phyloP scores from a whole-genome alignment of 2,888 invertebrate genomes.

The Craniophora ligustri region DNA sequence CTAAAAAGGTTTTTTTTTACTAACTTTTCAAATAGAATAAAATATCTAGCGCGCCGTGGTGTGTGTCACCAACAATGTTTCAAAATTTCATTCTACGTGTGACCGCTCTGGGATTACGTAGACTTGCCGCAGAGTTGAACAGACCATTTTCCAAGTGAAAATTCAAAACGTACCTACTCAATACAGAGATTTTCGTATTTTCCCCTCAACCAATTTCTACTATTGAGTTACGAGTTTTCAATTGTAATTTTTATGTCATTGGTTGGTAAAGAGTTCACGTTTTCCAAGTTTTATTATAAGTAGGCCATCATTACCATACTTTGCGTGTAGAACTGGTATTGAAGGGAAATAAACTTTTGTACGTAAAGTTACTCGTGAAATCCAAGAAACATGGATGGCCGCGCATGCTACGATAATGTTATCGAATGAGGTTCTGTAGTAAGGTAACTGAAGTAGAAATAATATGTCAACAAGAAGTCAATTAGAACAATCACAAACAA shows the following conservation, averaged over 20 bases:
- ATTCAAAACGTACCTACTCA: slow-evolving; percentile 35
- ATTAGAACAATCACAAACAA: background rate
- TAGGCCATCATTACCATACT: slow-evolving; percentile 42
- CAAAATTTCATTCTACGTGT: slow-evolving; percentile 50
- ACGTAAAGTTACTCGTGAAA: slow-evolving; percentile 1
- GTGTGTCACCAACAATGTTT: slow-evolving; percentile 45
- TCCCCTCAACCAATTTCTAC: slow-evolving; percentile 29
- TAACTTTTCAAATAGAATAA: slow-evolving; percentile 25
- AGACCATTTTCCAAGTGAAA: slow-evolving; percentile 25
- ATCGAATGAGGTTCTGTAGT: background rate
- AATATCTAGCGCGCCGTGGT: slow-evolving; percentile 26
- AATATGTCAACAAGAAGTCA: background rate
- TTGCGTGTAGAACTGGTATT: slow-evolving; percentile 20
- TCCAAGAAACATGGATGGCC: slow-evolving; percentile 1
- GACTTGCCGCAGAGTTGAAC: slow-evolving; percentile 12
- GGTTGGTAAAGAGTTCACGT: slow-evolving; percentile 28
- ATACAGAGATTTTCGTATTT: slow-evolving; percentile 37
- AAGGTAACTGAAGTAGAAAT: background rate
- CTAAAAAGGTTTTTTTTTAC: slow-evolving; percentile 16
- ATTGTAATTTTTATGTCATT: slow-evolving; percentile 37
- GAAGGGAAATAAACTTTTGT: slow-evolving; percentile 18
- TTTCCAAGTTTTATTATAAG: slow-evolving; percentile 32
- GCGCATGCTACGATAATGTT: background rate
- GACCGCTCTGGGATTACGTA: slow-evolving; percentile 37
- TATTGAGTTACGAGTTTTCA: slow-evolving; percentile 26